A percentile compares a stretch with the other conserved stretches of the same genome.
Conservation (phyloP, 1,140 invertebrate species). For the Scaptomyza graminum region DNA sequence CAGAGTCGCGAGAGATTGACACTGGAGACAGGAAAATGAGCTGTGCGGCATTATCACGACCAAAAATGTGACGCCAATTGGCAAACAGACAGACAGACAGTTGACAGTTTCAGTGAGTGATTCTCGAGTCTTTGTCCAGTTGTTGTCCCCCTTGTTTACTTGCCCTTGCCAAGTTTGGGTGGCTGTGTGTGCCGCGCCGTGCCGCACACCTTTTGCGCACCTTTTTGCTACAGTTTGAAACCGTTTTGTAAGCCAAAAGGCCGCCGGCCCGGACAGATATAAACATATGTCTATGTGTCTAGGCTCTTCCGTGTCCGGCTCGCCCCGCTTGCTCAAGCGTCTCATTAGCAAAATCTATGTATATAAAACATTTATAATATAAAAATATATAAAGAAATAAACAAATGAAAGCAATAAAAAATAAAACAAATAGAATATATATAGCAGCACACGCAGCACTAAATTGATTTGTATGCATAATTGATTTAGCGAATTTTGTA, state of each 20-base stretch:
- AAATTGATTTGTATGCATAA: slow-evolving; percentile 77
- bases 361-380: slow-evolving; percentile 8
- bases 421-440: neutral
- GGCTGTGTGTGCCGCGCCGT: neutral
- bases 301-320: slow-evolving; percentile 53
- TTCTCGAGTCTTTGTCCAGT: neutral
- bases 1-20: slow-evolving; percentile 67
- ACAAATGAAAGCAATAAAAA: slow-evolving; percentile 31
- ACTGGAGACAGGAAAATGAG: slow-evolving; percentile 82
- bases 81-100: slow-evolving; percentile 9
- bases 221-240: slow-evolving; percentile 47
- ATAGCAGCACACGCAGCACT: slow-evolving; percentile 38
- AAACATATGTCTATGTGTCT: slow-evolving; percentile 11
- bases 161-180: slow-evolving; percentile 26
- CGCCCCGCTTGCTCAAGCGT: slow-evolving; percentile 16
- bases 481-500: slow-evolving; percentile 68
- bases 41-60: slow-evolving; percentile 65
- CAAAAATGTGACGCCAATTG: slow-evolving; percentile 78
- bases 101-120: slow-evolving; percentile 52
- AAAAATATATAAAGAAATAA: slow-evolving; percentile 1
- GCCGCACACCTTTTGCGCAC: slow-evolving; percentile 14
- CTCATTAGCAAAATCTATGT: slow-evolving; percentile 38
- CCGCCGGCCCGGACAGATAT: slow-evolving; percentile 9
- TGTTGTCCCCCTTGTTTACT: neutral
- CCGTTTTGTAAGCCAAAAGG: slow-evolving; percentile 20